Percentiles rank a stretch among this genome's conserved stretches.
Evolutionary conservation across 2,797 vertebrate genomes (phyloP).

Genomic region (Gymnocypris eckloni): DNA sequence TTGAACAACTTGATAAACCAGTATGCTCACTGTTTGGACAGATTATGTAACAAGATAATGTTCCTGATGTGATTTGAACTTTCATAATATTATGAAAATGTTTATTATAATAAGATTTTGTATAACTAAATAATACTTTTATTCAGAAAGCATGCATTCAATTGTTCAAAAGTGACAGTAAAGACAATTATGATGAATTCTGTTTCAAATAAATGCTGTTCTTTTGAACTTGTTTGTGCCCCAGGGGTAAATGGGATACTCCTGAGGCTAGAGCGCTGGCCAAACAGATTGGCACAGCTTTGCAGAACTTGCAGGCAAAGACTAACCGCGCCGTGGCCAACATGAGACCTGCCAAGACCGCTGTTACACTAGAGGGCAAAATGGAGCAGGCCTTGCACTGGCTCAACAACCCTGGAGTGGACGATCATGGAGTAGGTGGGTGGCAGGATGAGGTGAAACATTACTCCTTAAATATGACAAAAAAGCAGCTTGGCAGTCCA

Average conservation of each 20-base stretch:
- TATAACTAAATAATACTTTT: neutral
- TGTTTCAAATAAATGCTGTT: neutral
- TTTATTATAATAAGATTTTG: neutral
- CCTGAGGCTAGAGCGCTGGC: slow-evolving; percentile 93
- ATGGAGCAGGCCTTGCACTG: slow-evolving; percentile 97
- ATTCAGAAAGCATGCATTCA: neutral
- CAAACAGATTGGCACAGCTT: slow-evolving; percentile 92
- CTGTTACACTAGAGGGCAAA: slow-evolving; percentile 95
- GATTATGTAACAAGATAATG: neutral
- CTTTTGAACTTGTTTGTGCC: slow-evolving; percentile 26
- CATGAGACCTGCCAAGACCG: slow-evolving; percentile 93
- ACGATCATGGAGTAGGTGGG: slow-evolving; percentile 95
- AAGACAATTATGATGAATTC: neutral
- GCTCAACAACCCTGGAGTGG: slow-evolving; percentile 93
- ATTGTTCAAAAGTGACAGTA: neutral
- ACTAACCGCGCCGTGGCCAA: slow-evolving; percentile 95
- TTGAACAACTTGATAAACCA: slow-evolving; percentile 18
- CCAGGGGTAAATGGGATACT: slow-evolving; percentile 95
- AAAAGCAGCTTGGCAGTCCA: neutral
- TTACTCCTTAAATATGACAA: neutral
- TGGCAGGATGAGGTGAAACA: neutral
- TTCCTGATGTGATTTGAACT: neutral
- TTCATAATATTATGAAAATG: neutral
- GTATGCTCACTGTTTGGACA: neutral
- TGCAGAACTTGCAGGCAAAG: slow-evolving; percentile 95